Base-by-base conservation (phyloP, 2,113 vertebrate species). In the Grammomys surdaster region DNA sequence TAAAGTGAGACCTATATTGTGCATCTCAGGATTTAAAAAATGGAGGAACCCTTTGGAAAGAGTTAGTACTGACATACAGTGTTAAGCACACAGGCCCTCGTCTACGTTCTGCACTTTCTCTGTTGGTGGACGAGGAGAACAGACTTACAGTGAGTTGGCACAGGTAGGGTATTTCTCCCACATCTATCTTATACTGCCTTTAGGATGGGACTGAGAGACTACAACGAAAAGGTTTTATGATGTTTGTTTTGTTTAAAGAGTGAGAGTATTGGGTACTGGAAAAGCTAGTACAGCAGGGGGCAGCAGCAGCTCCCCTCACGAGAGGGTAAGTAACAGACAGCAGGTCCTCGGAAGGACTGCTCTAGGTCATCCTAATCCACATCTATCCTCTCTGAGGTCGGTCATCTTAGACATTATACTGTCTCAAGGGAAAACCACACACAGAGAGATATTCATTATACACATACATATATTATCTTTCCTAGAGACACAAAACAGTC, bases 401-500 rank as follows among this genome's bases (percentile, higher is more conserved):
- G 26, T 84, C 40, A 96, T 67, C 86, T 89, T 85, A 76, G 22
- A 33, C 0, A 56, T 91, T 78, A 69, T 63, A 89, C 28, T 92
- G 46, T 81, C 81, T 95, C 65, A 67, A 67, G 65, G 28, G 12
- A 89, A 93, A 95, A 97, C 80, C 67, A 81, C 3, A 95, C 0
- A 96, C 26, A 88, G 31, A 95, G 70, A 91, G 20, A 36, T 24
- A n/a, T 89, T 43, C 17, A 1, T 54, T 56, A 43, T 85, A 31
- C 90, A 20, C 16, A 5, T 93, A 7, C 48, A 28, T 80, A 7
- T 86, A 46, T 56, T 90, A 80, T 76, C 93, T 63, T 94, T 78
- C 87, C 40, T 88, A 82, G 93, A 97, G 78, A 90, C 63, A 88
- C 1, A 95, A 95, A 97, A 77, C 7, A 91, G 70, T 67, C 46